A percentile compares a stretch with the other conserved stretches of the same genome.
phyloP scores from a whole-genome alignment of 2,113 vertebrate species.

The Amblyornis subalaris region DNA sequence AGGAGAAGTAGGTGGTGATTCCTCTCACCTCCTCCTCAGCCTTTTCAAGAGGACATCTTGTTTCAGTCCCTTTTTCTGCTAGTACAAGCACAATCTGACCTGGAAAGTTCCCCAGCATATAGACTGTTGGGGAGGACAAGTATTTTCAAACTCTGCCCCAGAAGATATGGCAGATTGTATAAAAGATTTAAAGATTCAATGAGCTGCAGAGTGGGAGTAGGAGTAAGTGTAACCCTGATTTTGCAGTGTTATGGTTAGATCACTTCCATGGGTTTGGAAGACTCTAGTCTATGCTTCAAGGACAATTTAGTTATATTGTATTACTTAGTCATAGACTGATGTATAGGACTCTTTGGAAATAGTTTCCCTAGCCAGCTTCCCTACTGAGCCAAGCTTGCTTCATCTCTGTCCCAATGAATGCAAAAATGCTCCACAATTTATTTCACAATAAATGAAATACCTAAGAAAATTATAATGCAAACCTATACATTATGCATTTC shows the following conservation, averaged over 20 bases:
- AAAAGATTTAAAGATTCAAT: neutral
- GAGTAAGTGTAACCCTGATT: neutral
- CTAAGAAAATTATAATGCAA: neutral
- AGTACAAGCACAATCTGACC: neutral
- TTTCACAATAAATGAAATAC: neutral
- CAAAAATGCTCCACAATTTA: neutral
- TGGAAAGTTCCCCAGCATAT: neutral
- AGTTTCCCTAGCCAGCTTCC: neutral
- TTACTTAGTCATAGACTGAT: neutral
- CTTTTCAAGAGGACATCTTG: neutral
- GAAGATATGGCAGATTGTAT: neutral
- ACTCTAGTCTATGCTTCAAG: neutral
- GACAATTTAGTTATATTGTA: neutral
- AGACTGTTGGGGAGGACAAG: neutral
- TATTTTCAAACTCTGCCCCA: neutral
- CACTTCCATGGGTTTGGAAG: neutral
- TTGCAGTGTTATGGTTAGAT: neutral
- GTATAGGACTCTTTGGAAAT: neutral
- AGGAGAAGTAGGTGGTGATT: slow-evolving; percentile 44
- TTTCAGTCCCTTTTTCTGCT: neutral
- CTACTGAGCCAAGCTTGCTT: neutral
- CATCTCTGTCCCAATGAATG: neutral
- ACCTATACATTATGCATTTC: neutral
- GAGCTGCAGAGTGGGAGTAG: neutral
- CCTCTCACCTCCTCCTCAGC: slow-evolving; percentile 27